Conservation (phyloP, 2,888 invertebrate genomes). For the Toxonevra muliebris region DNA sequence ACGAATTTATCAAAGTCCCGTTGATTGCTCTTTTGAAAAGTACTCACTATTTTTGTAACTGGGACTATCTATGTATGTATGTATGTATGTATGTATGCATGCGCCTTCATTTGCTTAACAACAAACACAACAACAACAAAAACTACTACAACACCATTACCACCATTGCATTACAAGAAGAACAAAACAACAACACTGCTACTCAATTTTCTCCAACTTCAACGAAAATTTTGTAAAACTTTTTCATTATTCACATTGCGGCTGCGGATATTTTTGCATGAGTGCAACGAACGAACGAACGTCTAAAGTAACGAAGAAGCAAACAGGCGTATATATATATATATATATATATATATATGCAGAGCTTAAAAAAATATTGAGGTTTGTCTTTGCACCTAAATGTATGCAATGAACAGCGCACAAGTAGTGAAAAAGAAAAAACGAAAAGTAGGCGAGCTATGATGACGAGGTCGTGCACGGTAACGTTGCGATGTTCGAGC, state of each 20-base stretch:
- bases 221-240: conserved; percentile 59
- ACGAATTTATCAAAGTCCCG: no score
- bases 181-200: conserved; percentile 30
- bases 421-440: conserved; percentile 15
- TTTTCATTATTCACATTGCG: conserved; percentile 60
- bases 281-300: conserved; percentile 40
- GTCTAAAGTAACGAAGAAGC: background rate
- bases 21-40: no score
- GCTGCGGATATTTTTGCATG: conserved; percentile 45
- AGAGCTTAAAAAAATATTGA: conserved; percentile 25
- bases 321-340: background rate
- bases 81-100: no score
- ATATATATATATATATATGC: conserved; percentile 1
- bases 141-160: background rate
- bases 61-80: background rate
- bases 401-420: conserved; percentile 32
- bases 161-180: background rate
- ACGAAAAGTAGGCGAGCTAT: background rate
- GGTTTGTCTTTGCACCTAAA: conserved; percentile 39
- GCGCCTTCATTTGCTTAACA: no score
- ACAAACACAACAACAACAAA: no score
- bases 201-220: conserved; percentile 27
- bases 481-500: no score
- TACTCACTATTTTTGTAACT: no score
- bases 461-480: no score